Conservation (phyloP, 1,140 invertebrate genomes). For the Drosophila pectinifera region DNA sequence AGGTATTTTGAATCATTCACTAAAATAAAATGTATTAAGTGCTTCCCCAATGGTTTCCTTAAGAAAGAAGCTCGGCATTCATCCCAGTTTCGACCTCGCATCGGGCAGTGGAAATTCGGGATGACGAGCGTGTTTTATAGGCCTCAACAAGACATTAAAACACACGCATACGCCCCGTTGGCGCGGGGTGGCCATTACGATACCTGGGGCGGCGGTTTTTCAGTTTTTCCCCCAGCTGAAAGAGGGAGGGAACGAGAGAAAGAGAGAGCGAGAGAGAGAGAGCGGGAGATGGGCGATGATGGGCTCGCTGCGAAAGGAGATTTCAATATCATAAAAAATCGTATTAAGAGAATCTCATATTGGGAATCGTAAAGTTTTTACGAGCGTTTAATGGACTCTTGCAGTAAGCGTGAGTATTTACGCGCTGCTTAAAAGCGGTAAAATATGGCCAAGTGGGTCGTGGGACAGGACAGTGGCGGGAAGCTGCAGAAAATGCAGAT, state of each 20-base stretch:
- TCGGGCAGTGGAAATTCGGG: slow-evolving; percentile 21
- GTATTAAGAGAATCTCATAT: slow-evolving; percentile 84
- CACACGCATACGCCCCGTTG: slow-evolving; percentile 62
- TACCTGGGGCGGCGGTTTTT: slow-evolving; percentile 71
- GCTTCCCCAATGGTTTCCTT: slow-evolving; percentile 15
- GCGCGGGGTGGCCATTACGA: slow-evolving; percentile 29
- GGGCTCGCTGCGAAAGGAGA: slow-evolving; percentile 73
- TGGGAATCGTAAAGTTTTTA: slow-evolving; percentile 84
- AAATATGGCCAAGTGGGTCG: slow-evolving; percentile 78
- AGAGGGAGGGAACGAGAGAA: slow-evolving; percentile 29
- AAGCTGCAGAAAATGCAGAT: slow-evolving; percentile 31
- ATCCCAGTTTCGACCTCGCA: slow-evolving; percentile 19
- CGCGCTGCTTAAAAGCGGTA: slow-evolving; percentile 82
- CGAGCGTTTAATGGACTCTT: slow-evolving; percentile 84
- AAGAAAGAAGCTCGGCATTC: slow-evolving; percentile 10
- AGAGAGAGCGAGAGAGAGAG: slow-evolving; percentile 11
- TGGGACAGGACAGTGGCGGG: slow-evolving; percentile 48
- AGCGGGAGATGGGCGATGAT: slow-evolving; percentile 54
- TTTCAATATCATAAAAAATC: slow-evolving; percentile 84
- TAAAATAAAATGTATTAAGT: slow-evolving; percentile 1
- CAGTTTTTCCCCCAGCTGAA: slow-evolving; percentile 41
- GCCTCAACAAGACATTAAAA: slow-evolving; percentile 77
- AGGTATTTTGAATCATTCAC: not conserved
- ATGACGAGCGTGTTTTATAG: slow-evolving; percentile 77
- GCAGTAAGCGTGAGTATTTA: slow-evolving; percentile 84